These are phyloP conservation scores for Drosophila demipolita DNA, from an alignment of 2,888 invertebrate genomes.

Conservation along the genomic window DNA sequence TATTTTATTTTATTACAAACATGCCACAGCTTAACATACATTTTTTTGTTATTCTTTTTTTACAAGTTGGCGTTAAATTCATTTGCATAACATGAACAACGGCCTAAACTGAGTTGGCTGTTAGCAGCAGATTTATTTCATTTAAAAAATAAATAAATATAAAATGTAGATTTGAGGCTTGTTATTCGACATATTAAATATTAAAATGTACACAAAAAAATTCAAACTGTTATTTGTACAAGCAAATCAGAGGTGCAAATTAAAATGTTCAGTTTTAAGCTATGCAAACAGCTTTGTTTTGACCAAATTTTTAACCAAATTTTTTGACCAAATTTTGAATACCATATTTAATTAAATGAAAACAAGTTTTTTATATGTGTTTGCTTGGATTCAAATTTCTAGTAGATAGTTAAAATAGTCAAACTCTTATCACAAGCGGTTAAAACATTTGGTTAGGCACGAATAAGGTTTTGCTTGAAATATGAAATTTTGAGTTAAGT, in stretches of 20 bases:
- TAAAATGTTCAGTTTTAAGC: neutral
- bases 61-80: neutral
- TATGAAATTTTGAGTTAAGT: neutral
- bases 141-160: neutral
- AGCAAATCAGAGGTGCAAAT: neutral
- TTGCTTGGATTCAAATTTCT: neutral
- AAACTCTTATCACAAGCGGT: neutral
- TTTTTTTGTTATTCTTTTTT: neutral
- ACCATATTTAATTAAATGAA: neutral
- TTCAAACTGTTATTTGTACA: neutral
- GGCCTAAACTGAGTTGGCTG: neutral
- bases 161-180: neutral
- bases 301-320: neutral
- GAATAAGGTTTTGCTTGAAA: neutral
- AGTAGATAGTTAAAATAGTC: neutral
- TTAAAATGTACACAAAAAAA: neutral
- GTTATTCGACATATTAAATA: neutral
- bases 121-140: neutral
- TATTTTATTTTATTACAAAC: conserved; percentile 5
- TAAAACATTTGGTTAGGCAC: neutral
- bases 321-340: neutral
- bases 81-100: neutral
- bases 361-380: neutral
- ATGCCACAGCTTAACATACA: conserved; percentile 9
- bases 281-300: neutral